A percentile compares a stretch with the other conserved stretches of the same genome.
Conservation (phyloP, 1,140 invertebrate genomes). For the Protaetia brevitarsis region DNA sequence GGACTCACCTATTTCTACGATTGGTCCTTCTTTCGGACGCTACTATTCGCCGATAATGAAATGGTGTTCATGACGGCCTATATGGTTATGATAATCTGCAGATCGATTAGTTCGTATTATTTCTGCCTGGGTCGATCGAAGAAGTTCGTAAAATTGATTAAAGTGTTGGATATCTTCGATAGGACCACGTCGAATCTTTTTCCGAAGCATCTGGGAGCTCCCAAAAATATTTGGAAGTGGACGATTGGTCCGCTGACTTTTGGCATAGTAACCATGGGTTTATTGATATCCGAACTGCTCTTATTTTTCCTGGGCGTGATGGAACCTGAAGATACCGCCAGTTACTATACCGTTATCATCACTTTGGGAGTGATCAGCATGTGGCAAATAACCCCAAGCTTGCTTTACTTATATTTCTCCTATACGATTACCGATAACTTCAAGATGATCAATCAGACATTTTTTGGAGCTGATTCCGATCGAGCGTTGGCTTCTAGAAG, state of each 20-base stretch:
- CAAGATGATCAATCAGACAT: constrained; percentile 4
- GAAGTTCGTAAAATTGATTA: constrained; percentile 6
- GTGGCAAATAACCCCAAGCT: constrained; percentile 10
- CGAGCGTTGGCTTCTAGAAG: not conserved
- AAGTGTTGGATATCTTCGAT: constrained; percentile 2
- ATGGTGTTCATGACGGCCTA: not conserved
- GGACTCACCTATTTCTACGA: not conserved
- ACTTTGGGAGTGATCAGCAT: not conserved
- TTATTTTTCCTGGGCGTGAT: not conserved
- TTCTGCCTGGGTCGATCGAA: not conserved
- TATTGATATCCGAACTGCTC: not conserved
- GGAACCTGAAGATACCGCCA: not conserved
- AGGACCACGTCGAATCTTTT: not conserved
- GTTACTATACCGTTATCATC: not conserved
- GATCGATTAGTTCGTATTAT: not conserved
- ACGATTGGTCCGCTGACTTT: not conserved
- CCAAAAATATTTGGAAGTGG: not conserved
- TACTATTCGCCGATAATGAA: no score
- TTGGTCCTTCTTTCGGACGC: not conserved
- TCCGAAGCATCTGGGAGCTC: not conserved
- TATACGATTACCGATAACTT: constrained; percentile 10
- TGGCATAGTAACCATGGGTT: not conserved
- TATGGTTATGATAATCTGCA: not conserved
- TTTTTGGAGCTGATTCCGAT: not conserved
- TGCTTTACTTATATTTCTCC: constrained; percentile 16